Evolutionary conservation across 2,888 invertebrate species (phyloP).

Genomic region (Sminthurinus aureus): DNA sequence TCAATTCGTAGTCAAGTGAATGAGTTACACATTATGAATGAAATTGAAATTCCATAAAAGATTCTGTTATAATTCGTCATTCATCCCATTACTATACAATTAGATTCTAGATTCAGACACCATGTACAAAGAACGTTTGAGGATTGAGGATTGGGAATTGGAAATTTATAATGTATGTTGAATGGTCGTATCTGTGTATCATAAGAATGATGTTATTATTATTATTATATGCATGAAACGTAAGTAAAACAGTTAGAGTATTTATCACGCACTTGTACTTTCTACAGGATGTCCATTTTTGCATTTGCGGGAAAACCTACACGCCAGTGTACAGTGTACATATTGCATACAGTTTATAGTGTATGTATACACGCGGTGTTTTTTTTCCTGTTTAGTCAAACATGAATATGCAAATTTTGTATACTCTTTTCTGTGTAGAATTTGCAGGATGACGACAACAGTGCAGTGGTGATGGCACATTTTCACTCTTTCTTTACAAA

Average conservation of each 20-base stretch:
- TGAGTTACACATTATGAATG: no score
- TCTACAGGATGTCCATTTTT: constrained; percentile 44
- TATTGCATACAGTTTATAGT: background rate
- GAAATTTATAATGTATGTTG: background rate
- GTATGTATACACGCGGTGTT: background rate
- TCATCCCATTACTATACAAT: background rate
- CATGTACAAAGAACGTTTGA: background rate
- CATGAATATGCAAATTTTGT: constrained; percentile 36
- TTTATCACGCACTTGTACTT: constrained; percentile 16
- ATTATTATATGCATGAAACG: background rate
- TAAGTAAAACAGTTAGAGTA: background rate
- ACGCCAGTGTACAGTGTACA: constrained; percentile 17
- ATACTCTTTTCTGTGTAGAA: no score
- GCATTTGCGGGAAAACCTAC: constrained; percentile 37
- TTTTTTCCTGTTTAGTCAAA: background rate
- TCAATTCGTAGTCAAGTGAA: no score
- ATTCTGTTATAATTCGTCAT: background rate
- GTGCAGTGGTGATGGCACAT: constrained; percentile 19
- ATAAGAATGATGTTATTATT: background rate
- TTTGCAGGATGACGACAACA: constrained; percentile 4
- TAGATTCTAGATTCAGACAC: background rate
- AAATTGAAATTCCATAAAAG: background rate
- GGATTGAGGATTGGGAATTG: background rate
- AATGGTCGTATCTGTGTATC: background rate
- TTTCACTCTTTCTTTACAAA: constrained; percentile 3